Evolutionary conservation across 2,113 vertebrate genomes (phyloP).

Genomic region (Drymodes brunneopygia): DNA sequence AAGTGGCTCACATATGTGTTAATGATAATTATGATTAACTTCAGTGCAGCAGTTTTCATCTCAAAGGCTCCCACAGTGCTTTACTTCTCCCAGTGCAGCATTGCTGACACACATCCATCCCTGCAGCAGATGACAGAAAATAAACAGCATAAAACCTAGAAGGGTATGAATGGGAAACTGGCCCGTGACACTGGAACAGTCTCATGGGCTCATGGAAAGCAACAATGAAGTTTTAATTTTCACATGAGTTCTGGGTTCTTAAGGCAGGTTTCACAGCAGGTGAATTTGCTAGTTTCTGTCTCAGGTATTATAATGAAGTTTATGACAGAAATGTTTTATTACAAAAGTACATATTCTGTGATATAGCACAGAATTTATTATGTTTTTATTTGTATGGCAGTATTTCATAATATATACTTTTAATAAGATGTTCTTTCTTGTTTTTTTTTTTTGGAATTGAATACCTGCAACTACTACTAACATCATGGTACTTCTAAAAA

Average conservation of each 20-base stretch:
- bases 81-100: background rate
- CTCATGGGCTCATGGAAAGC: background rate
- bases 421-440: background rate
- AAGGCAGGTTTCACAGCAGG: background rate
- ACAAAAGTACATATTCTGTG: background rate
- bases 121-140: background rate
- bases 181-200: background rate
- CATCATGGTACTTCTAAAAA: background rate
- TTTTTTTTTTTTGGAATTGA: background rate
- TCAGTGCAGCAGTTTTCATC: background rate
- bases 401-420: background rate
- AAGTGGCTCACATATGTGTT: background rate
- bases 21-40: slow-evolving; percentile 3
- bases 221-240: background rate
- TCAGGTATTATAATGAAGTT: background rate
- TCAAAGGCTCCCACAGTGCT: background rate
- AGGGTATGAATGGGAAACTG: background rate
- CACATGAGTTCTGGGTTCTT: background rate
- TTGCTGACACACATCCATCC: background rate
- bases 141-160: background rate
- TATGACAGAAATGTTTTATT: background rate
- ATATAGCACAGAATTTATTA: background rate
- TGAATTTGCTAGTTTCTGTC: background rate
- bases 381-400: background rate
- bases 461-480: background rate